phyloP scores from a whole-genome alignment of 2,888 invertebrate species.

The Melangyna quadrimaculata region DNA sequence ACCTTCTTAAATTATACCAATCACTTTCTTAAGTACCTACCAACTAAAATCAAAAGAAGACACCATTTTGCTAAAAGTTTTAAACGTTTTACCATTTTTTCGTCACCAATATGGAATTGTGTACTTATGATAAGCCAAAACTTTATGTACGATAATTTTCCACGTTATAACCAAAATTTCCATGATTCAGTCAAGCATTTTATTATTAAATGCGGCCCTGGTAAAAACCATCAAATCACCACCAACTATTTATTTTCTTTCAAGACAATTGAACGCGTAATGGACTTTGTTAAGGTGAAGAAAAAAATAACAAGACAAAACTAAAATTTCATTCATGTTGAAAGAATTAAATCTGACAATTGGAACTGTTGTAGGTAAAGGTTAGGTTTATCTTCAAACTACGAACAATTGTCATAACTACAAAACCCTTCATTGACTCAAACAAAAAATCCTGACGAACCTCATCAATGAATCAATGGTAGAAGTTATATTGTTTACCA shows the following conservation, averaged over 20 bases:
- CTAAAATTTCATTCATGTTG: constrained; percentile 26
- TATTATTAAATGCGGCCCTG: not conserved
- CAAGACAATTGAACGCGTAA: constrained; percentile 36
- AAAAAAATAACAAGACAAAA: not conserved
- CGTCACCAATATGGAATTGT: too few relatives aligned
- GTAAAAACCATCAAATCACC: not conserved
- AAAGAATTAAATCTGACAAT: constrained; percentile 21
- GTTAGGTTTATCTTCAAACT: not conserved
- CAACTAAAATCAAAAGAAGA: too few relatives aligned
- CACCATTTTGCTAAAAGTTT: too few relatives aligned
- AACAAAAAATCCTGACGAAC: constrained; percentile 5
- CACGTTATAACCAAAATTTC: too few relatives aligned
- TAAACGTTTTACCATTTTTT: too few relatives aligned
- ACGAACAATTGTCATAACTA: not conserved
- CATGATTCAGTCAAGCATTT: not conserved
- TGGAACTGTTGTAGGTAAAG: constrained; percentile 13
- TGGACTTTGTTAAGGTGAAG: constrained; percentile 22
- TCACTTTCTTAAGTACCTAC: too few relatives aligned
- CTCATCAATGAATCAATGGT: constrained; percentile 61
- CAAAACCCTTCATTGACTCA: constrained; percentile 24
- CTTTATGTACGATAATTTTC: too few relatives aligned
- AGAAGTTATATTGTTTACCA: constrained; percentile 25
- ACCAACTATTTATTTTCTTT: not conserved
- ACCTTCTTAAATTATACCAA: too few relatives aligned
- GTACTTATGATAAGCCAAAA: too few relatives aligned